Base-by-base conservation (phyloP, 2,113 vertebrate genomes). In the Cyphomyrus plagiostoma region DNA sequence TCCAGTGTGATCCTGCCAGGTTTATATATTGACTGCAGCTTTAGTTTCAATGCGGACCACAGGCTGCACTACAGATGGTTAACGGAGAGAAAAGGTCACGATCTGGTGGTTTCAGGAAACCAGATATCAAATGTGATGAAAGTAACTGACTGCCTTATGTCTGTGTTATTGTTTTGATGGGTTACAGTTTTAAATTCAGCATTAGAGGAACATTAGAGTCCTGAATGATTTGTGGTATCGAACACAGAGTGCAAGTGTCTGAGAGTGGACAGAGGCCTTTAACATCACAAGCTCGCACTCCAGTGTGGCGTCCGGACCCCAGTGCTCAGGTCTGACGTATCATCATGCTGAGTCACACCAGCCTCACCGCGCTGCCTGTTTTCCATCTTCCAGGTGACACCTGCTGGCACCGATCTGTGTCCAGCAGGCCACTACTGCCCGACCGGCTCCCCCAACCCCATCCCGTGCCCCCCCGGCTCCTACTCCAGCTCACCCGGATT, bases 361-460 rank as follows among this genome's bases (percentile, higher is more conserved):
- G 35, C 1, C 74, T 77, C 74, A 39, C 35, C 1, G 1, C 10
- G 0, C 30, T 77, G 74, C 26, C 15, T 15, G 0, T 17, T 80
- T 19, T 80, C 15, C 88, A 85, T 88, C 7, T 70, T 80, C 74
- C 89, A 98, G 98, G 93, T 95, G 52, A 96, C 97, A 45, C 94
- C 90, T 45, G 91, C 93, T 74, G 93, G 92, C 90, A 97, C 95
- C 90, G 93, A 93, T 86, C 90, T 97, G 92, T 99, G 97, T 88
- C 97, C 97, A 0, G 53, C 92, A 21, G 98, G 97, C 1, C 95
- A 97, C 92, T 98, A 96, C 94, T 99, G 97, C 87, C 98, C 97
- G 4, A 46, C 89, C 35, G 98, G 97, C 45, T 95, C 94, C 0
- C 90, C 92, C 0, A 93, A 93, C 39, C 97, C 98, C 0, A 35